Base-by-base conservation (phyloP, 2,113 vertebrate genomes). In the Oncorhynchus clarkii region DNA sequence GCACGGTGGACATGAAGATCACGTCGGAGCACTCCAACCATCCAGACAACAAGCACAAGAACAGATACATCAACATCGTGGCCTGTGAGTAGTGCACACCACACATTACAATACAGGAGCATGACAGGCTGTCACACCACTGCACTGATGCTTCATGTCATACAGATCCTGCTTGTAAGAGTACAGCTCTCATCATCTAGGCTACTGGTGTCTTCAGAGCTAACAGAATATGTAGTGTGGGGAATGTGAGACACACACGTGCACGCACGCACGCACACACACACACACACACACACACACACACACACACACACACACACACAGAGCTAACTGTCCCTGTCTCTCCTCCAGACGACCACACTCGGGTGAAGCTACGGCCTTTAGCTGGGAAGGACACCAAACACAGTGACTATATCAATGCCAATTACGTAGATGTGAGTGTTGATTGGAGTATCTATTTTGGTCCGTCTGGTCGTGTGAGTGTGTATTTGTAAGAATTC, bases 381-480 rank as follows among this genome's bases (percentile, higher is more conserved):
- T 92, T 97, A 85, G 94, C 95, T 7, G 96, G 96, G 85, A 99
- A 97, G 88, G 96, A 99, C 88, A 95, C 95, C 81, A 99, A 97
- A 94, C 96, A 98, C 94, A 96, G 94, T 7, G 96, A 98, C 93
- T 98, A 97, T 93, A 97, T 98, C 92, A 97, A 98, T 75, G 96
- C 95, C 82, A 98, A 97, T 94, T 97, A 97, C 73, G 96, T 98
- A 1, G 96, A 98, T 82, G 97, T 99, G 94, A 97, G 97, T 95
- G 64, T 64, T 73, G 31, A 68, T 39, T 18, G 29, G 39, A 4
- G n/a, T 48, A n/a, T 49, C 26, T 62, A 24, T 8, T n/a, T 54
- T 51, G 51, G n/a, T 16, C 13, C 22, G 31, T n/a, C 22, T 22
- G 16, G 14, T n/a, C 8, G 18, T 26, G 62, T 49, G 67, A 67